Base-by-base conservation (phyloP, 1,140 invertebrate species). In the Calephelis virginiensis region DNA sequence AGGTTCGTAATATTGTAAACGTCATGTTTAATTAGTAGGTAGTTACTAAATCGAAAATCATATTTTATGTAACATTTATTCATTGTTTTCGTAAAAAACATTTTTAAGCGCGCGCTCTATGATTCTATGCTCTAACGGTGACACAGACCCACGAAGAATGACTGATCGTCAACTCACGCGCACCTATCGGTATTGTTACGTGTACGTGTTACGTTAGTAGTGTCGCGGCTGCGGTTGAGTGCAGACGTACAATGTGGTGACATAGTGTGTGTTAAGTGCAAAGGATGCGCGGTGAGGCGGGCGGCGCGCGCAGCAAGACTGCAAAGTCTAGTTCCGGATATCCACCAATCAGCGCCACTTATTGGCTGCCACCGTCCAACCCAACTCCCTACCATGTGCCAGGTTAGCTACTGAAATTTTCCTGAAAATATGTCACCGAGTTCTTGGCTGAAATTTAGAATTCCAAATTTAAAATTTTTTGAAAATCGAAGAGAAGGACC, bases 341-440 rank as follows among this genome's bases (percentile, higher is more conserved):
- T 92, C 95, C 95, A 76, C 93, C 95, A 70, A 96, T 96, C 91
- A 95, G 94, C 90, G 94, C 95, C 80, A 94, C 95, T 80, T 96
- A 96, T 86, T 96, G 95, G 95, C 94, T 95, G 77, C 94, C 95
- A 69, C 94, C 95, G 75, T 92, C 94, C 63, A 94, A 94, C 88
- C 94, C 94, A 75, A 94, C 94, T 75, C 95, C 95, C 76, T 95
- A 96, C 89, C 93, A 95, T 75, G 92, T 96, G 81, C 95, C 95
- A 96, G 95, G 95, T 96, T 9, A 43, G 40, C 40, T 9, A 9
- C 80, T 71, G 43, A 49, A 48, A 28, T 28, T 64, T 49, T 56
- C 46, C 61, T 50, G 43, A 66, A 59, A 56, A 40, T 49, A 10
- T 37, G 9, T 38, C 12, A 7, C 17, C 53, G 53, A 61, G 13